Conservation (phyloP, 2,888 invertebrate genomes). For the Parnassius glacialis region DNA sequence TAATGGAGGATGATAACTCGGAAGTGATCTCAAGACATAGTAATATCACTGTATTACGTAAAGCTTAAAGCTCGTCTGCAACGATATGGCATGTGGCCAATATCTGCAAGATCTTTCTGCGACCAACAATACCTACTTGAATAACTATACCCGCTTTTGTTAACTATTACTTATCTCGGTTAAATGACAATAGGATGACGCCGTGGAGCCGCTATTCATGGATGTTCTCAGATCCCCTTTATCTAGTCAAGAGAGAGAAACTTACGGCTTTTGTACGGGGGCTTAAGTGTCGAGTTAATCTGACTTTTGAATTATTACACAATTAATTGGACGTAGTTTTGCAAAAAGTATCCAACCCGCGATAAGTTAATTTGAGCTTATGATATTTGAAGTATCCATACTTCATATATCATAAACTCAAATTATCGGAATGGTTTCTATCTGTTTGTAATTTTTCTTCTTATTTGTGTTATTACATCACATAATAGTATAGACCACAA, state of each 20-base stretch:
- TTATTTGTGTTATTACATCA: no score
- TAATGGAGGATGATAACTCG: no score
- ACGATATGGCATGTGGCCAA: conserved; percentile 19
- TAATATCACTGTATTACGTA: no score
- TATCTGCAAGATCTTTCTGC: conserved; percentile 1
- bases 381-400: no score
- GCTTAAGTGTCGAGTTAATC: background rate
- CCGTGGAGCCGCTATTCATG: conserved; percentile 7
- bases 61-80: background rate
- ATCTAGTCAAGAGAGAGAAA: conserved; percentile 6
- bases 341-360: no score
- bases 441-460: no score
- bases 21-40: no score
- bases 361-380: no score
- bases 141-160: conserved; percentile 18
- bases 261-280: conserved; percentile 3
- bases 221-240: background rate
- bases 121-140: conserved; percentile 21
- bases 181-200: conserved; percentile 13
- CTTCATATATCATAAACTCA: no score
- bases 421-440: no score
- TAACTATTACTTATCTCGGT: conserved; percentile 7
- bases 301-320: background rate
- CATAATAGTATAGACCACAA: no score
- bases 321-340: no score